A percentile compares a stretch with the other conserved stretches of the same genome.
Evolutionary conservation across 2,888 invertebrate species (phyloP).

Genomic region (Parochlus steinenii): DNA sequence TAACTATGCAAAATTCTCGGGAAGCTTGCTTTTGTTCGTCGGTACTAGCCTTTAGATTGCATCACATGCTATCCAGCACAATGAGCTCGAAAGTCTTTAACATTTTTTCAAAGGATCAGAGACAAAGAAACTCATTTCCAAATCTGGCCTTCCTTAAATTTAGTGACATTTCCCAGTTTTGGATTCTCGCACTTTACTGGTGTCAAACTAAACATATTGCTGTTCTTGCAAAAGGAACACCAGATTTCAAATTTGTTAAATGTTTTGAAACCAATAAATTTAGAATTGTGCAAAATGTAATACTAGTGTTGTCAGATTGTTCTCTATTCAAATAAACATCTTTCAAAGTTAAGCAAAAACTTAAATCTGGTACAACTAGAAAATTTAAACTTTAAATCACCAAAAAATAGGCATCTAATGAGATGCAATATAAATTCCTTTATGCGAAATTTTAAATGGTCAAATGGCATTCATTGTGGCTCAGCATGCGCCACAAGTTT

Average conservation of each 20-base stretch:
- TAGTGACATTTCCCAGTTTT: too few species aligned
- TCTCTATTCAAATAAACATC: too few species aligned
- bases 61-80: conserved; percentile 8
- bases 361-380: background rate
- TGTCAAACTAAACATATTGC: too few species aligned
- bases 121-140: too few species aligned
- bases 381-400: conserved; percentile 6
- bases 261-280: too few species aligned
- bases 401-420: conserved; percentile 11
- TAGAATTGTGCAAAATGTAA: too few species aligned
- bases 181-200: too few species aligned
- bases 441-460: conserved; percentile 3
- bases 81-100: conserved; percentile 1
- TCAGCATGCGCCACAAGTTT: conserved; percentile 7
- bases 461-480: conserved; percentile 6
- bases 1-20: conserved; percentile 12
- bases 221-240: too few species aligned
- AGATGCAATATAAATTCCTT: conserved; percentile 9
- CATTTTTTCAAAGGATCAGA: conserved; percentile 1
- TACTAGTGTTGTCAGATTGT: too few species aligned
- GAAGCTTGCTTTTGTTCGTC: conserved; percentile 6
- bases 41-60: conserved; percentile 5
- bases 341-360: too few species aligned
- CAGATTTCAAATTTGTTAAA: too few species aligned
- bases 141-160: too few species aligned